Percentiles rank a stretch among this genome's conserved stretches.
Conservation (phyloP, 2,113 vertebrate species). For the Barbus barbus region DNA sequence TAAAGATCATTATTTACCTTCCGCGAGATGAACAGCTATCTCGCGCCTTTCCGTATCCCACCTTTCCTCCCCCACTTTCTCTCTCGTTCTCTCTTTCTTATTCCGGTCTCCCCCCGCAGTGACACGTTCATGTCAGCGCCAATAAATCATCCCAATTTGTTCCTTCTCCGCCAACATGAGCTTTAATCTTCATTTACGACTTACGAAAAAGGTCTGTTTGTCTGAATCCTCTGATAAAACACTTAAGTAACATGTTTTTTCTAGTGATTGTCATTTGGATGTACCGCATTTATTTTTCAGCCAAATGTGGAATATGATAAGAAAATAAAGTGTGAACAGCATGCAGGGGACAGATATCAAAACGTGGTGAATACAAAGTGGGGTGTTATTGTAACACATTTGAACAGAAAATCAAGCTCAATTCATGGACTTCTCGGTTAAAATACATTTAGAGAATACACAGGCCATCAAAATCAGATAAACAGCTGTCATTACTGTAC, state of each 20-base stretch:
- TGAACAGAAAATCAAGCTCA: not conserved
- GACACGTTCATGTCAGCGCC: slow-evolving; percentile 81
- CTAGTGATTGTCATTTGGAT: slow-evolving; percentile 75
- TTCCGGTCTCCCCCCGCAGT: slow-evolving; percentile 66
- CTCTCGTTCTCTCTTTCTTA: slow-evolving; percentile 38
- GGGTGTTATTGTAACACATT: not conserved
- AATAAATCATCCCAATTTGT: slow-evolving; percentile 88
- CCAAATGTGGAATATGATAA: slow-evolving; percentile 59
- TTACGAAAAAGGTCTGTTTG: slow-evolving; percentile 77
- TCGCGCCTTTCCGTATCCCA: slow-evolving; percentile 50
- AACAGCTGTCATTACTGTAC: not conserved
- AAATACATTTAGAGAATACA: not conserved
- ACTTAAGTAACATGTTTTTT: slow-evolving; percentile 79
- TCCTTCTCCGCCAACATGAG: slow-evolving; percentile 79
- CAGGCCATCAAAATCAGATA: not conserved
- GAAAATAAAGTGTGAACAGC: slow-evolving; percentile 82
- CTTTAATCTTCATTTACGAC: slow-evolving; percentile 87
- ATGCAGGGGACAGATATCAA: slow-evolving; percentile 75
- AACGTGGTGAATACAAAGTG: not conserved
- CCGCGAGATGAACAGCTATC: slow-evolving; percentile 64
- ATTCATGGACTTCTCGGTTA: not conserved
- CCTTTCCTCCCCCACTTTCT: slow-evolving; percentile 49
- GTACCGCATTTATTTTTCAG: slow-evolving; percentile 43
- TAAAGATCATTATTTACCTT: slow-evolving; percentile 81
- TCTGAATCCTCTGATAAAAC: slow-evolving; percentile 85